These are phyloP conservation scores for Pagrus major DNA, from an alignment of 2,113 vertebrate genomes.

Conservation along the genomic window DNA sequence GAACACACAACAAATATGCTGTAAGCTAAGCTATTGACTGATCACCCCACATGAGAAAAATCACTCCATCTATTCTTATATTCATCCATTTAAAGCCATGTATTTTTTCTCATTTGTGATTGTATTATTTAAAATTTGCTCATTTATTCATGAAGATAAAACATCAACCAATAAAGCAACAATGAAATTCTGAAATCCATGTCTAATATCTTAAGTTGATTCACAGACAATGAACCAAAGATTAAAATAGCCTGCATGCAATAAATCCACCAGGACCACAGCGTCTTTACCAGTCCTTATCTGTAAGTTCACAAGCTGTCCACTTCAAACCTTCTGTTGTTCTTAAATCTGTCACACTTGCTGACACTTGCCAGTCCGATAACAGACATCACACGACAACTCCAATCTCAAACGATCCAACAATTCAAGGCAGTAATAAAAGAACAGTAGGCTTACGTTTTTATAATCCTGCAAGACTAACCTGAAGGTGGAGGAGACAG, in stretches of 20 bases:
- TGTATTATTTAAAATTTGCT: slow-evolving; percentile 23
- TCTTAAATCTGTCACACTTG: slow-evolving; percentile 11
- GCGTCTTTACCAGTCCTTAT: slow-evolving; percentile 54
- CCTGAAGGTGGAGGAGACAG: slow-evolving; percentile 84
- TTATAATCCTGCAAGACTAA: slow-evolving; percentile 74
- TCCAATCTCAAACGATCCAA: slow-evolving; percentile 4
- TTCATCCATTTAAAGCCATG: background rate
- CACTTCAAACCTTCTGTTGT: slow-evolving; percentile 18
- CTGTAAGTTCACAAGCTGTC: slow-evolving; percentile 29
- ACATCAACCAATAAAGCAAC: slow-evolving; percentile 37
- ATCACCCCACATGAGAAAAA: background rate
- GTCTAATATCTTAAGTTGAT: slow-evolving; percentile 62
- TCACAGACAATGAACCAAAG: slow-evolving; percentile 36
- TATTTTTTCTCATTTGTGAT: slow-evolving; percentile 10
- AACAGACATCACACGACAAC: slow-evolving; percentile 9
- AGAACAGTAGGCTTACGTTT: slow-evolving; percentile 57
- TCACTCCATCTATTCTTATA: slow-evolving; percentile 1
- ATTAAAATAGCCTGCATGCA: slow-evolving; percentile 64
- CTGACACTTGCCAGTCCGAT: background rate
- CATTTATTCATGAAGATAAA: slow-evolving; percentile 41
- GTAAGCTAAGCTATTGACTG: background rate
- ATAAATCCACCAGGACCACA: slow-evolving; percentile 42
- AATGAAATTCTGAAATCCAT: slow-evolving; percentile 56
- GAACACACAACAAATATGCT: background rate
- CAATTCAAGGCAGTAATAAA: slow-evolving; percentile 9